Percentiles rank a stretch among this genome's conserved stretches.
Conservation (phyloP, 2,113 vertebrate species). For the Platysternon megacephalum region DNA sequence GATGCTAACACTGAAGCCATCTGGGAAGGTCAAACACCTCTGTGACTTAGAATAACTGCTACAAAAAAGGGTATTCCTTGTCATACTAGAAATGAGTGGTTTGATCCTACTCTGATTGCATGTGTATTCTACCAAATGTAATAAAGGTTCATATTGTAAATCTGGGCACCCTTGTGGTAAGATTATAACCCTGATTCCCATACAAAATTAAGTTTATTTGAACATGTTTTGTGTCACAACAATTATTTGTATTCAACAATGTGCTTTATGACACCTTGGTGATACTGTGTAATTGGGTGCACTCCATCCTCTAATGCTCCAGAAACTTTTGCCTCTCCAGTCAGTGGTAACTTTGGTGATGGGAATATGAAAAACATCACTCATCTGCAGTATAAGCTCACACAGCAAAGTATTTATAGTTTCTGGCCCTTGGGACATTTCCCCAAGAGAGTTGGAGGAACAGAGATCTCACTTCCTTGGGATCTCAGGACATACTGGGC, state of each 20-base stretch:
- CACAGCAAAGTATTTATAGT: background rate
- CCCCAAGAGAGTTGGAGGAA: too few species aligned
- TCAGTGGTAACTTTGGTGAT: background rate
- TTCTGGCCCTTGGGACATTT: background rate
- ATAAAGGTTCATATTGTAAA: background rate
- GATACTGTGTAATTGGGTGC: background rate
- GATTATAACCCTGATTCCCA: background rate
- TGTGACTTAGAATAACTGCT: background rate
- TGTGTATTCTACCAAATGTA: conserved; percentile 6
- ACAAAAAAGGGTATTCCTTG: background rate
- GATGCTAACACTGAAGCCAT: background rate
- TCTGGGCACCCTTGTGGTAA: background rate
- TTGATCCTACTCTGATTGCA: background rate
- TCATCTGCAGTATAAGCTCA: background rate
- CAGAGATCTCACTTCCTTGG: background rate
- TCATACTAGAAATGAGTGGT: background rate
- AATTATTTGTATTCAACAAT: background rate
- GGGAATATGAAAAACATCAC: background rate
- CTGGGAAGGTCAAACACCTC: background rate
- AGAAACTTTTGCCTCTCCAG: background rate
- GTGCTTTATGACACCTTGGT: background rate
- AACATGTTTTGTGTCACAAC: background rate
- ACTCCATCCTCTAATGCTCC: background rate
- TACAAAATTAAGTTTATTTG: background rate
- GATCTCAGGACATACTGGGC: background rate